Conservation (phyloP, 37 sponge, comb jelly and placozoan genomes). For the Hexactinellida sp. region DNA sequence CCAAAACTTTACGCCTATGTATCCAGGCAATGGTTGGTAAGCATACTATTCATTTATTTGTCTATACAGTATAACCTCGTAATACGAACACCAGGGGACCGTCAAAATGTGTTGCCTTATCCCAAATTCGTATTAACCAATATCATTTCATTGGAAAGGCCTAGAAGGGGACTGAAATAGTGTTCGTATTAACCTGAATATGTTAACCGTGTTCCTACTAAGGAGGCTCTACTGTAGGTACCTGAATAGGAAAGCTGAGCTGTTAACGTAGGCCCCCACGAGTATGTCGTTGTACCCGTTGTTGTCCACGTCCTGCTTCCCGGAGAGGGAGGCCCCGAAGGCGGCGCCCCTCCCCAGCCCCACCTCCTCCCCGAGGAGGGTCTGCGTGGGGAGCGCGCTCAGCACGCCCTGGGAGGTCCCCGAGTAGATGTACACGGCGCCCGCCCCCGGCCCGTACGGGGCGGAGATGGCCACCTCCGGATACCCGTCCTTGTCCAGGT, state of each 20-base stretch:
- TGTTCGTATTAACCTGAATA: too few species aligned
- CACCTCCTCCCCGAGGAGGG: neutral
- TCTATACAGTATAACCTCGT: too few species aligned
- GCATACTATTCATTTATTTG: too few species aligned
- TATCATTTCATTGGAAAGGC: too few species aligned
- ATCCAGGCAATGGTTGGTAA: too few species aligned
- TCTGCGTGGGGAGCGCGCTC: constrained; percentile 21
- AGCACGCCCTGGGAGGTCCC: constrained; percentile 13
- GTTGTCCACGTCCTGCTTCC: neutral
- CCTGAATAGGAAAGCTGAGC: neutral
- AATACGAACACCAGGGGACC: too few species aligned
- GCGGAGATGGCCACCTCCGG: constrained; percentile 77
- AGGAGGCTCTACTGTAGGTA: neutral
- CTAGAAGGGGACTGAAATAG: too few species aligned
- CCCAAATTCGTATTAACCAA: too few species aligned
- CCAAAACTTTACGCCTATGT: too few species aligned
- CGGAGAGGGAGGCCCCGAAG: neutral
- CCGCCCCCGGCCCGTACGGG: constrained; percentile 40
- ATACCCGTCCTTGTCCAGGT: constrained; percentile 20
- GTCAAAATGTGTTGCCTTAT: too few species aligned
- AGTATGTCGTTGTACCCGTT: constrained; percentile 4
- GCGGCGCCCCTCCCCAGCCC: neutral
- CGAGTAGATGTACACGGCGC: constrained; percentile 54
- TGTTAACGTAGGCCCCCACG: neutral
- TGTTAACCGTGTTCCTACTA: neutral